Evolutionary conservation across 2,888 invertebrate genomes (phyloP).

Genomic region (Scaptomyza tumidula): DNA sequence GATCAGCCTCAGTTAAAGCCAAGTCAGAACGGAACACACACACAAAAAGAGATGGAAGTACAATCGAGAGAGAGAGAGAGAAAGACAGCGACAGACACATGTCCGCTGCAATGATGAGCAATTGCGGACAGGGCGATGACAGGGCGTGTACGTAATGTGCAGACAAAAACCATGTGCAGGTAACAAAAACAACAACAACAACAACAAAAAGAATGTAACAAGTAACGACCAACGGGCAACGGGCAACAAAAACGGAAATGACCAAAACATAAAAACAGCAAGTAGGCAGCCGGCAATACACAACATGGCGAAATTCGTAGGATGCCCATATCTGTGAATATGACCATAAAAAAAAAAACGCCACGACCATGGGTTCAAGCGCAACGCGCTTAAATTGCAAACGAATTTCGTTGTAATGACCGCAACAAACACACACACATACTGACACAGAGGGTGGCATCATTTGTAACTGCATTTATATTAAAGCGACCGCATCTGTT

Average conservation of each 20-base stretch:
- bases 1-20: slow-evolving; percentile 25
- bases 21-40: neutral
- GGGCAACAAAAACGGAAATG: slow-evolving; percentile 70
- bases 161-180: slow-evolving; percentile 27
- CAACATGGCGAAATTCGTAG: slow-evolving; percentile 35
- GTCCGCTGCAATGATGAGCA: slow-evolving; percentile 60
- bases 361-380: slow-evolving; percentile 17
- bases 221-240: slow-evolving; percentile 16
- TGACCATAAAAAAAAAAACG: slow-evolving; percentile 63
- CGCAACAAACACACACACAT: slow-evolving; percentile 38
- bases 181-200: slow-evolving; percentile 13
- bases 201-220: neutral
- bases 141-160: slow-evolving; percentile 62
- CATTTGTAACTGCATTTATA: slow-evolving; percentile 81
- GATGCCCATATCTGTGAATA: slow-evolving; percentile 36
- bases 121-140: slow-evolving; percentile 64
- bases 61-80: neutral
- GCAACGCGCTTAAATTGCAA: slow-evolving; percentile 61
- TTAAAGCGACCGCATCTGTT: slow-evolving; percentile 80
- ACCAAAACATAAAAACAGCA: slow-evolving; percentile 70
- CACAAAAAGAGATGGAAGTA: neutral
- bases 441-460: slow-evolving; percentile 34
- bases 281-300: slow-evolving; percentile 27
- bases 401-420: slow-evolving; percentile 79
- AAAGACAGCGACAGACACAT: slow-evolving; percentile 17